These are phyloP conservation scores for Altica lythri DNA, from an alignment of 2,888 invertebrate genomes.

Conservation along the genomic window DNA sequence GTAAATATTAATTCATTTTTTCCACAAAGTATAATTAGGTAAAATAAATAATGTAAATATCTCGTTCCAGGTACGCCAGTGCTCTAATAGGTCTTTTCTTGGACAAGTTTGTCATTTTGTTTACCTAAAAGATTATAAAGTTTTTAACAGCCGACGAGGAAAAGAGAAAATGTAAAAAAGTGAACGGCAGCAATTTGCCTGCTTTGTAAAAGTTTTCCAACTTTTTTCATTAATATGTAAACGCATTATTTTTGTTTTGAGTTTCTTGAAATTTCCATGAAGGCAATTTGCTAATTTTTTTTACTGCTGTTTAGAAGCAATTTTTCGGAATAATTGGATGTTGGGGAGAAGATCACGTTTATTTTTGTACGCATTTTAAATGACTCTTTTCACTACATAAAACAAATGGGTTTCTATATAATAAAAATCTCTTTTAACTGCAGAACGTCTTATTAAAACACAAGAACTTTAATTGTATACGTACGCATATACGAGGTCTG, in stretches of 20 bases:
- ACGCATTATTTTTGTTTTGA: slow-evolving; percentile 25
- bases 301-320: slow-evolving; percentile 16
- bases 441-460: no score
- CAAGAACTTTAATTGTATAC: no score
- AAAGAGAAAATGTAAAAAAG: slow-evolving; percentile 11
- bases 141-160: slow-evolving; percentile 1
- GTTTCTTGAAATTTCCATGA: slow-evolving; percentile 16
- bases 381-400: no score
- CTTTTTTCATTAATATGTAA: slow-evolving; percentile 23
- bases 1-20: no score
- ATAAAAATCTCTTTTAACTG: no score
- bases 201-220: slow-evolving; percentile 13
- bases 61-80: no score
- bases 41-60: no score
- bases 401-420: no score
- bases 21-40: no score
- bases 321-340: slow-evolving; percentile 10
- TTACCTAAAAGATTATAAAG: slow-evolving; percentile 19
- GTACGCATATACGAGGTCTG: no score
- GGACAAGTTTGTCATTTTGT: slow-evolving; percentile 16
- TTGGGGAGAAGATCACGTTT: no score
- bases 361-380: no score
- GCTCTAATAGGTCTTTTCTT: background rate
- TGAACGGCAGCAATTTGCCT: slow-evolving; percentile 17
- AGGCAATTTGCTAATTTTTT: slow-evolving; percentile 8